Percentiles rank a stretch among this genome's conserved stretches.
These are phyloP conservation scores for Gisinianus flammeolus DNA, from an alignment of 2,888 invertebrate species.

Conservation along the genomic window DNA sequence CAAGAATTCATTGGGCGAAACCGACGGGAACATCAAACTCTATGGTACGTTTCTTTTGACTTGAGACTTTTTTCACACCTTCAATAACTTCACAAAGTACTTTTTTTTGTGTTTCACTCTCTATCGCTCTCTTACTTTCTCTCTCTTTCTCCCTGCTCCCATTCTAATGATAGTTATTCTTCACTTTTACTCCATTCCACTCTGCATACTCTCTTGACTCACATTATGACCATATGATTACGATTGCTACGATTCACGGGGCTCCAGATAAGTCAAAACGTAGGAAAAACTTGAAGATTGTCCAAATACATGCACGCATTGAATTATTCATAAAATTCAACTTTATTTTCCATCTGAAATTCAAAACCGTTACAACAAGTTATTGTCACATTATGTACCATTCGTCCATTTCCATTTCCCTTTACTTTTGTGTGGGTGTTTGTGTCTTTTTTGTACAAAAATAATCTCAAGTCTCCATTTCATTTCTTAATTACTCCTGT, in stretches of 20 bases:
- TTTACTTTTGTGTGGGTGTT: too few species aligned
- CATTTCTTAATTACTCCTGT: too few species aligned
- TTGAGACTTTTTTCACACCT: constrained; percentile 2
- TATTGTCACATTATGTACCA: too few species aligned
- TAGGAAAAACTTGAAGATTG: too few species aligned
- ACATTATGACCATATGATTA: not conserved
- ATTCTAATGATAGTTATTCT: constrained; percentile 23
- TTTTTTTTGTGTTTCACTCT: too few species aligned
- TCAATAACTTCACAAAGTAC: too few species aligned
- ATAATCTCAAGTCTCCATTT: too few species aligned
- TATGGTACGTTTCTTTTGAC: constrained; percentile 71
- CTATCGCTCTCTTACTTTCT: not conserved
- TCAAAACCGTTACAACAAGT: too few species aligned
- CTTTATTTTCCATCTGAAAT: too few species aligned
- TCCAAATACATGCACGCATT: not conserved
- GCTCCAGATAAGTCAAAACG: not conserved
- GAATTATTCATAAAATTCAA: not conserved
- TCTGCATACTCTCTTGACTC: too few species aligned
- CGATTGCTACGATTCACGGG: not conserved
- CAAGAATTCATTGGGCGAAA: constrained; percentile 80
- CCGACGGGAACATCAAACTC: constrained; percentile 85
- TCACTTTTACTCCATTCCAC: not conserved
- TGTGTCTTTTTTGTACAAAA: too few species aligned
- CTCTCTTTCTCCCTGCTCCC: not conserved
- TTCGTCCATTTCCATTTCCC: too few species aligned